Conservation (phyloP, 2,113 vertebrate species). For the Oenanthe melanoleuca region DNA sequence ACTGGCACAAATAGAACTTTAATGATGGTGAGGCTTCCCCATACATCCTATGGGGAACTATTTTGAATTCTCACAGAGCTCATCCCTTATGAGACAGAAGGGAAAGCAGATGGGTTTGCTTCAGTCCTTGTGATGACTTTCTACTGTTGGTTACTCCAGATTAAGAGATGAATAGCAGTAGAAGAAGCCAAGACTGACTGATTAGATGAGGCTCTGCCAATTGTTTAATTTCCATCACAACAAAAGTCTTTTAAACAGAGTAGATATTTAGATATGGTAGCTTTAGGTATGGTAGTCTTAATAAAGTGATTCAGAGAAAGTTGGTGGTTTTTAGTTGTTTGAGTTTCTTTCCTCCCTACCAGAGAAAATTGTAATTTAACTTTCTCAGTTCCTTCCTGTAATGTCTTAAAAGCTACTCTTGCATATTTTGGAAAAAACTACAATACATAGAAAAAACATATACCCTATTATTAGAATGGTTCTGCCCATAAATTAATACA, state of each 20-base stretch:
- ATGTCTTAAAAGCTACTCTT: not conserved
- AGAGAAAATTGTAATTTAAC: not conserved
- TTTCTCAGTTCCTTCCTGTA: not conserved
- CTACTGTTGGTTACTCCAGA: not conserved
- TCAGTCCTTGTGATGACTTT: not conserved
- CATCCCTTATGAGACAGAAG: not conserved
- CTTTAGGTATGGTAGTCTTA: not conserved
- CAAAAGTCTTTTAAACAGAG: not conserved
- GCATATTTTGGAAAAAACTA: not conserved
- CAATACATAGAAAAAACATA: not conserved
- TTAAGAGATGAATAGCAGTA: not conserved
- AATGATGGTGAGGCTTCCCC: not conserved
- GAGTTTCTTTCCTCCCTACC: not conserved
- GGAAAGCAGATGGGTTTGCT: not conserved
- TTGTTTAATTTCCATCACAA: not conserved
- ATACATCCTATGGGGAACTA: too few species aligned
- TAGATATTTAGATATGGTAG: not conserved
- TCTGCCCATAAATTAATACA: not conserved
- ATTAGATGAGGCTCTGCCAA: not conserved
- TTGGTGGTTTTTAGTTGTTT: accelerated
- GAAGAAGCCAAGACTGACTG: not conserved
- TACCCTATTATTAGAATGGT: not conserved
- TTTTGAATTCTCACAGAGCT: not conserved
- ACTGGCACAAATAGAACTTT: not conserved
- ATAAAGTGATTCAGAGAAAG: not conserved